phyloP scores from a whole-genome alignment of 64 coral and sea anemone species.

The Cladopsammia gracilis region DNA sequence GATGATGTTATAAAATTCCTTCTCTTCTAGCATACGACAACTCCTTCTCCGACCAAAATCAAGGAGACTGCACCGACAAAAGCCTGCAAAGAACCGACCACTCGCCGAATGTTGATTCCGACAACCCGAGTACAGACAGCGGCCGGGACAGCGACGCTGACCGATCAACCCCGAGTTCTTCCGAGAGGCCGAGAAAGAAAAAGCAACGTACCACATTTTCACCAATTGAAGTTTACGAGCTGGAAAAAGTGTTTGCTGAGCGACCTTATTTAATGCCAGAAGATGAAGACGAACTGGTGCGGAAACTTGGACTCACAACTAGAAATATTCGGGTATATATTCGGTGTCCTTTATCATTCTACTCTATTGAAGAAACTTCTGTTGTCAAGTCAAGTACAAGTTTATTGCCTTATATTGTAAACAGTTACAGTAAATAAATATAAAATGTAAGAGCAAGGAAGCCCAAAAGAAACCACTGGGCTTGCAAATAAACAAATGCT shows the following conservation, averaged over 20 bases:
- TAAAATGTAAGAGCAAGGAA: too few relatives aligned
- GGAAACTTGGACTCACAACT: slow-evolving; percentile 12
- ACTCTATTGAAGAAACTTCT: too few relatives aligned
- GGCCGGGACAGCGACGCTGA: slow-evolving; percentile 25
- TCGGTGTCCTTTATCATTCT: neutral
- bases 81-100: neutral
- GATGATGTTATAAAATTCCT: neutral
- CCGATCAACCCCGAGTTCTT: neutral
- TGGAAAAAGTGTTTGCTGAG: slow-evolving; percentile 13
- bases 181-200: neutral
- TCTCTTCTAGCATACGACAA: neutral
- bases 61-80: neutral
- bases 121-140: slow-evolving; percentile 12
- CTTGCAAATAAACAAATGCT: too few relatives aligned
- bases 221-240: slow-evolving; percentile 18
- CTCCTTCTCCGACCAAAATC: neutral
- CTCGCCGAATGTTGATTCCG: slow-evolving; percentile 2
- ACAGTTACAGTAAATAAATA: too few relatives aligned
- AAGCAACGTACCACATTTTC: slow-evolving; percentile 34
- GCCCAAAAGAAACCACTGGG: too few relatives aligned
- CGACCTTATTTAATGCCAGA: slow-evolving; percentile 22
- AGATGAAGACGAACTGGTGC: slow-evolving; percentile 22
- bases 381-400: too few relatives aligned
- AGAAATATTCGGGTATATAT: slow-evolving; percentile 15
- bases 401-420: too few relatives aligned